phyloP scores from a whole-genome alignment of 2,113 vertebrate genomes.

The Amphilophus citrinellus region DNA sequence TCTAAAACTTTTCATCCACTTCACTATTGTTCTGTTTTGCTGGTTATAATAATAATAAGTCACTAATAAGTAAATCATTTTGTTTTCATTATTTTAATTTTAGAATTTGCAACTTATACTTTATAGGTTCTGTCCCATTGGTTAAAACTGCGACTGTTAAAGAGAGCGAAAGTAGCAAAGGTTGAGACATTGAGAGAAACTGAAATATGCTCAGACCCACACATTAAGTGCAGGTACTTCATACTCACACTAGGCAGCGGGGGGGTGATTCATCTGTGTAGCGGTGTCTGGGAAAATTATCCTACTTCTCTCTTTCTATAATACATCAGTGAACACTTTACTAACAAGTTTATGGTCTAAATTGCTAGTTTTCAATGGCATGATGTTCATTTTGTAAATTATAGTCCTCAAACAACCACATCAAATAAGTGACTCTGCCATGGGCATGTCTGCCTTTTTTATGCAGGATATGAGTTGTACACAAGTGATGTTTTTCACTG shows the following conservation, averaged over 20 bases:
- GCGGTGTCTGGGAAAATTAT: not conserved
- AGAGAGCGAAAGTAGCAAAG: too few relatives aligned
- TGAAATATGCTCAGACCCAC: not conserved
- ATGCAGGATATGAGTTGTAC: not conserved
- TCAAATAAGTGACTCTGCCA: not conserved
- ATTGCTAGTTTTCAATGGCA: not conserved
- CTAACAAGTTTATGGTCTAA: not conserved
- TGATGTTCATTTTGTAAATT: slow-evolving; percentile 6
- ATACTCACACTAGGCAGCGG: not conserved
- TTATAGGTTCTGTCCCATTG: too few relatives aligned
- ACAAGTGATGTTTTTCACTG: not conserved
- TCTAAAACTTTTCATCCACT: too few relatives aligned
- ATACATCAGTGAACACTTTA: not conserved
- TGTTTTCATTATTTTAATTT: not conserved
- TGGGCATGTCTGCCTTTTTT: not conserved
- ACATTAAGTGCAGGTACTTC: not conserved
- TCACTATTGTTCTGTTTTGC: not conserved
- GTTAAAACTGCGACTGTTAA: too few relatives aligned
- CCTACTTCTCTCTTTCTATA: not conserved
- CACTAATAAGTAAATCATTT: too few relatives aligned
- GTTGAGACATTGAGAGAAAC: not conserved
- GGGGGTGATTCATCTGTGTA: not conserved
- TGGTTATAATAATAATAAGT: not conserved
- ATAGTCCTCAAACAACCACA: not conserved
- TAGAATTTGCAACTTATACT: not conserved